Base-by-base conservation (phyloP, 2,797 vertebrate genomes). In the Enoplosus armatus region DNA sequence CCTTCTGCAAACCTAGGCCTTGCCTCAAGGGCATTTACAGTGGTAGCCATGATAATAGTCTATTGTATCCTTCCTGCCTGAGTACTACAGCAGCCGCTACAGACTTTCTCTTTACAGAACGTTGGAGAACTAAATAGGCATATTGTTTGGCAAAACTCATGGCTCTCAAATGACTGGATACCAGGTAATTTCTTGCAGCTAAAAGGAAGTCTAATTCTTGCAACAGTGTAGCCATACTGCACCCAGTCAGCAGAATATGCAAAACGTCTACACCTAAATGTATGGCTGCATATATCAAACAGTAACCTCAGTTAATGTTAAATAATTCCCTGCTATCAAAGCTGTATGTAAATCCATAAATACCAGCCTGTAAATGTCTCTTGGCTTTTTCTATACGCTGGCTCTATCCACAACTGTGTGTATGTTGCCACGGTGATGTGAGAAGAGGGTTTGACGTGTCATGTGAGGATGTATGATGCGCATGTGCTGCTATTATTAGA, bases 131-230 rank as follows among this genome's bases (percentile, higher is more conserved):
- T 90, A 90, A 93, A 92, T 83, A 75, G 80, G 71, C 41, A 79
- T 85, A 88, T 89, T 91, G 86, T 92, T 87, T 43, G 31, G 54
- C 47, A 62, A 80, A 91, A 82, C 91, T 80, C 90, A 91, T 91
- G 89, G 63, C 70, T 90, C 81, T 93, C 88, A 91, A 92, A 86
- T 91, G 88, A 91, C 89, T 89, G 8, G 47, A 78, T 83, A 54
- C n/a, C 39, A 74, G 73, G 64, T 87, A 54, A 72, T 86, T 84
- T 85, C 77, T 85, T 71, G 63, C 75, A 89, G 80, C 72, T 82
- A 87, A 70, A 77, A 58, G 48, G 5, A 47, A 69, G 20, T 53
- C 39, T 9, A 18, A 79, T 55, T 83, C 29, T 27, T 58, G 18
- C 39, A 62, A 60, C 31, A 61, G 47, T 35, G 33, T 26, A 33